Conservation (phyloP, 2,797 vertebrate species). For the Limosa lapponica region DNA sequence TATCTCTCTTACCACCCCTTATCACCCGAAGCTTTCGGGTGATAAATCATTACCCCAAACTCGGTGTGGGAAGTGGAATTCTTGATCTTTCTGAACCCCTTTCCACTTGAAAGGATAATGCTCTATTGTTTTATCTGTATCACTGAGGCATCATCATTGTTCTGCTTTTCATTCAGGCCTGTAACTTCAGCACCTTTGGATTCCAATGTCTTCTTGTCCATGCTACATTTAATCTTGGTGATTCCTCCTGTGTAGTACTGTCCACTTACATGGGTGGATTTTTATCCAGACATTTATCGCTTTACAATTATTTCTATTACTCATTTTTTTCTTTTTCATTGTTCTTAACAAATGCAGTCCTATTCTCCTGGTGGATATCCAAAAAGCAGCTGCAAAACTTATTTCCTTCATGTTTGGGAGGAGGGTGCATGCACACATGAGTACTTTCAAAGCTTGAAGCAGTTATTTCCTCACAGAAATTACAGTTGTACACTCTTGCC, state of each 20-base stretch:
- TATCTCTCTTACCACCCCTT: neutral
- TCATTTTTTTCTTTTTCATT: neutral
- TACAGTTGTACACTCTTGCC: neutral
- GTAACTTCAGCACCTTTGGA: neutral
- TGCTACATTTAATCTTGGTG: neutral
- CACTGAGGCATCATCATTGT: neutral
- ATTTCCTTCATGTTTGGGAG: neutral
- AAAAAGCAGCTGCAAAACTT: neutral
- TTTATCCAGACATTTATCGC: neutral
- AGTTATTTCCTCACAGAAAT: neutral
- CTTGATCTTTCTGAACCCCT: neutral
- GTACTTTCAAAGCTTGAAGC: neutral
- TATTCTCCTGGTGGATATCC: neutral
- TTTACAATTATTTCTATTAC: neutral
- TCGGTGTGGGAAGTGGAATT: neutral
- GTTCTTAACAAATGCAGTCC: neutral
- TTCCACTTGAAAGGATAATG: neutral
- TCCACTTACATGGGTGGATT: neutral
- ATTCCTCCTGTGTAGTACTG: neutral
- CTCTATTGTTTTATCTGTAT: rapidly evolving
- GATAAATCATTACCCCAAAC: neutral
- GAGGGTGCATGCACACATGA: neutral
- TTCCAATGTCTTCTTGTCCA: neutral
- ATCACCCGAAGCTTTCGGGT: neutral
- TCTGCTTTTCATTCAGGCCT: neutral